Base-by-base conservation (phyloP, 2,113 vertebrate species). In the Cettia cetti region DNA sequence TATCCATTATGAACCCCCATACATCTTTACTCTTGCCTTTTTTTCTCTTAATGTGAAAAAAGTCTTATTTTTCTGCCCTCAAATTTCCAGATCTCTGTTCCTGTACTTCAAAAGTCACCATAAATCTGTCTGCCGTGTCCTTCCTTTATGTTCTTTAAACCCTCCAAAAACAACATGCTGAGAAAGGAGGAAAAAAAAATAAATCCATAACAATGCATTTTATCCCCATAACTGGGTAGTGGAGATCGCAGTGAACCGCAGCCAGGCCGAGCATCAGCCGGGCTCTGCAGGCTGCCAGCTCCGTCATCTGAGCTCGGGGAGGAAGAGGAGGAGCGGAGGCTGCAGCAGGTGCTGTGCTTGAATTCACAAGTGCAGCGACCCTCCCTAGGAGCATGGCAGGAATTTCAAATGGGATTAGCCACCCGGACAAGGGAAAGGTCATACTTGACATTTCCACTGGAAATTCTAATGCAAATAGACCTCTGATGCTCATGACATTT, bases 401-500 rank as follows among this genome's bases (percentile, higher is more conserved):
- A 96, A 97, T 98, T 97, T 97, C 95, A 98, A 98, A 98, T 97
- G 96, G 97, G 98, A 98, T 98, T 98, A 98, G 94, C 97, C 97
- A 97, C 97, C 95, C 97, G 19, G 90, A 98, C 98, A 98, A 98
- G 97, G 82, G 96, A 97, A 97, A 98, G 98, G 97, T 98, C 98
- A 98, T 93, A 97, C 97, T 98, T 97, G 97, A 97, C 97, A 98
- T 98, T 98, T 98, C 98, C 98, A 98, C 97, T 98, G 97, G 97
- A 98, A 98, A 98, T 98, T 97, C 97, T 97, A 98, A 98, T 97
- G 96, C 97, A 98, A 97, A 98, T 96, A 97, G 93, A 96, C 64
- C 90, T 95, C 92, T 97, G 96, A 95, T 96, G 95, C 94, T 94
- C 78, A 42, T 64, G 90, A 89, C 96, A 94, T 96, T 98, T 98